Conservation (phyloP, 2,113 vertebrate species). For the Pangasianodon gigas region DNA sequence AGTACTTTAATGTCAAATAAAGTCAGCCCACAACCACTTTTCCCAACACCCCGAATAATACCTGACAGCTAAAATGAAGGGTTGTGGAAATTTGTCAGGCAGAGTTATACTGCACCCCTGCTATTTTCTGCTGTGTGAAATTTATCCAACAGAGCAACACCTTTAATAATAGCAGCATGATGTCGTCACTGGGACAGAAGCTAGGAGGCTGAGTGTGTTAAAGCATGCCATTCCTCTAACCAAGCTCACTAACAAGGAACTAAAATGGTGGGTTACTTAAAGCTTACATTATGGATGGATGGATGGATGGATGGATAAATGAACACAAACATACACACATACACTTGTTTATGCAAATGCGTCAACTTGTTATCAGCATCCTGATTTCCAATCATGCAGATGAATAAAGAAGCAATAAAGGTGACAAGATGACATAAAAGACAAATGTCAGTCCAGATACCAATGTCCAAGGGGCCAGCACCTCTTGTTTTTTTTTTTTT, state of each 20-base stretch:
- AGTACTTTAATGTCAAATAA: neutral
- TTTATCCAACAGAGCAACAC: conserved; percentile 32
- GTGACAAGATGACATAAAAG: neutral
- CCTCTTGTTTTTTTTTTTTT: neutral
- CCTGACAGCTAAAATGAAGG: conserved; percentile 16
- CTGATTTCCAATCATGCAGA: neutral
- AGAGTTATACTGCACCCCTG: conserved; percentile 1
- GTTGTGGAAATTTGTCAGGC: conserved; percentile 39
- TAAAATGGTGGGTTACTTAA: conserved; percentile 22
- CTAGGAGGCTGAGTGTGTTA: conserved; percentile 11
- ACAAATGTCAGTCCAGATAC: conserved; percentile 9
- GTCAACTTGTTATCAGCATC: neutral
- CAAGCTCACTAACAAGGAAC: neutral
- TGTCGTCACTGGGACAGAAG: conserved; percentile 10
- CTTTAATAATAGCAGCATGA: conserved; percentile 46
- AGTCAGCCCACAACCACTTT: neutral
- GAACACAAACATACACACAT: neutral
- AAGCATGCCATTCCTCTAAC: conserved; percentile 6
- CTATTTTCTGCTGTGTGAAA: conserved; percentile 46
- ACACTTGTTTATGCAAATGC: neutral
- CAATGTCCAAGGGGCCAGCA: neutral
- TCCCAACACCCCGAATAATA: neutral
- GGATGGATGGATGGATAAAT: neutral
- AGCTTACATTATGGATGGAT: neutral
- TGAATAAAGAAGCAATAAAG: neutral